Percentiles rank a stretch among this genome's conserved stretches.
Evolutionary conservation across 1,140 invertebrate genomes (phyloP).

Genomic region (Pseudomyrmex dendroicus): DNA sequence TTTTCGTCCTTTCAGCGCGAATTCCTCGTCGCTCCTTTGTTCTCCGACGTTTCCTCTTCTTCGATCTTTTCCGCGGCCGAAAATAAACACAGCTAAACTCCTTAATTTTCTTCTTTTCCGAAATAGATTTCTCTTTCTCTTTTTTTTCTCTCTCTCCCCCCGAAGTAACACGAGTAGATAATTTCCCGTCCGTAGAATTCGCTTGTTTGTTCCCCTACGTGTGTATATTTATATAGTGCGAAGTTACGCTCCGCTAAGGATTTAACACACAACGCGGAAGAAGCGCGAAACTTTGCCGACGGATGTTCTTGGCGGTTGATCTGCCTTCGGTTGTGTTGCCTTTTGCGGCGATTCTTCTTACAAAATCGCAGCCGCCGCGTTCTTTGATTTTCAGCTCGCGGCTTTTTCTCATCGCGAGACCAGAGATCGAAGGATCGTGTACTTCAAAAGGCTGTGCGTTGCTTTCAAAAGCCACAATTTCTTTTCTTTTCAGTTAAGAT

Average conservation of each 20-base stretch:
- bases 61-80: constrained; percentile 11
- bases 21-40: constrained; percentile 2
- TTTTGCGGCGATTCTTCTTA: constrained; percentile 50
- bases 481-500: too few species aligned
- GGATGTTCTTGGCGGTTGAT: constrained; percentile 38
- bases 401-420: constrained; percentile 27
- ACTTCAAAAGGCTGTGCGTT: neutral
- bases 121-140: neutral
- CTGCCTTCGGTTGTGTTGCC: constrained; percentile 40
- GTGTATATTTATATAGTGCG: constrained; percentile 20
- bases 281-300: constrained; percentile 45
- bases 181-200: constrained; percentile 23
- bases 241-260: constrained; percentile 45
- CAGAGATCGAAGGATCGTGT: constrained; percentile 1
- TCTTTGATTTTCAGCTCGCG: constrained; percentile 39
- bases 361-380: constrained; percentile 39
- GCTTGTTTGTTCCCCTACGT: constrained; percentile 27
- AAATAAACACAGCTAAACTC: constrained; percentile 13
- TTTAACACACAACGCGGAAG: constrained; percentile 32
- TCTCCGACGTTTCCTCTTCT: constrained; percentile 3
- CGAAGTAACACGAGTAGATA: neutral
- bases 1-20: too few species aligned
- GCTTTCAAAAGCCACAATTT: neutral
- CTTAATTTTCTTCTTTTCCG: neutral
- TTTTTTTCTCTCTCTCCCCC: neutral